phyloP scores from a whole-genome alignment of 2,113 vertebrate genomes.

The Rhinoptilus africanus region DNA sequence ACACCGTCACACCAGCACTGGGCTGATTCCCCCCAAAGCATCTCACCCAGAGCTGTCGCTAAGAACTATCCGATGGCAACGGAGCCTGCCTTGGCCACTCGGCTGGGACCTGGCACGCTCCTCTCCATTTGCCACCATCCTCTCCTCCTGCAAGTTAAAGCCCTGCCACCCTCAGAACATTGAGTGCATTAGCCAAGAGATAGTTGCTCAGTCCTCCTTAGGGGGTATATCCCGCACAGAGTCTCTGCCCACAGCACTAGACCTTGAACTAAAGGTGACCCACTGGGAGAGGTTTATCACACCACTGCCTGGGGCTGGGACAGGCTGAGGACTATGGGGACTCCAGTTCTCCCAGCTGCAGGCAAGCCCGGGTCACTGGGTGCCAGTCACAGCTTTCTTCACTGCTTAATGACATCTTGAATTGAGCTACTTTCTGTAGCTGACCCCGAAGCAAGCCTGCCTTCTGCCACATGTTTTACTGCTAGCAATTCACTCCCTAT shows the following conservation, averaged over 20 bases:
- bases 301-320: background rate
- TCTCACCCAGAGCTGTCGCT: background rate
- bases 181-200: background rate
- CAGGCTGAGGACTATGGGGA: background rate
- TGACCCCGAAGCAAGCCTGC: background rate
- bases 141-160: background rate
- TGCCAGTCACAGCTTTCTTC: background rate
- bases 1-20: background rate
- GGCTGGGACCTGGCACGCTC: background rate
- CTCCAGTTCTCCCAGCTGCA: background rate
- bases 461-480: background rate
- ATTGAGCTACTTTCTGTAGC: background rate
- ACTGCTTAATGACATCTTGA: background rate
- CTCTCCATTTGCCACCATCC: too few relatives aligned
- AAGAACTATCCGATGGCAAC: background rate
- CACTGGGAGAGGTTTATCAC: background rate
- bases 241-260: background rate
- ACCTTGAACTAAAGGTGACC: background rate
- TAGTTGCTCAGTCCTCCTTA: background rate
- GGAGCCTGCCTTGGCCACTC: background rate
- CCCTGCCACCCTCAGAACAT: rapidly evolving
- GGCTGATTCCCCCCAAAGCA: background rate
- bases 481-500: background rate
- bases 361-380: background rate
- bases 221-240: background rate